Evolutionary conservation across 2,797 vertebrate genomes (phyloP), one percentile per base, ranked within the genome.

Genomic region (Cynodonichthys magdalenae): DNA sequence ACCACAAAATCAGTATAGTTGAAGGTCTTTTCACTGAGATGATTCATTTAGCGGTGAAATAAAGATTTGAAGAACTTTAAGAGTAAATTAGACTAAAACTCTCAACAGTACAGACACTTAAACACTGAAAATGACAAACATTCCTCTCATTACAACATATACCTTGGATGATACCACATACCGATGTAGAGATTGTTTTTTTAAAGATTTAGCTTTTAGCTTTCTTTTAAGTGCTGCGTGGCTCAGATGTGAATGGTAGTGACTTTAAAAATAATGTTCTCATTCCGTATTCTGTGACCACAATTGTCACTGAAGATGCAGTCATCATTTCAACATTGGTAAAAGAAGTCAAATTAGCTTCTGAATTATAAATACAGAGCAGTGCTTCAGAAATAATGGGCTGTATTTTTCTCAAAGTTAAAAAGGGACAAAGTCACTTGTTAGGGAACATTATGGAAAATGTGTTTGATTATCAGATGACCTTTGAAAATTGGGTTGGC

Each of bases 321-420:
- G 50, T 52, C 51, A 49, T 31, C 54, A 48, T 45, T 59, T 59
- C 3, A 41, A 53, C 4, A 17, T 46, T 27, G 18, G 50, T 24
- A 10, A 24, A 1, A 11, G 20, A 39, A 20, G 42, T 15, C 29
- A 7, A 42, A 42, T 61, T 10, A 27, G 28, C 57, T 29, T 2
- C 53, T 63, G 44, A 46, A 57, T 63, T 60, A 53, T 58, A 51
- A 50, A 59, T 18, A 17, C 3, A 15, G 4, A 63, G 11, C 29
- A 54, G 20, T 49, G 15, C 29, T 41, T 53, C 15, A 29, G 29
- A 54, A 15, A 58, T 18, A 58, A 51, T 31, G 31, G 53, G 15
- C 11, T 29, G 7, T 2, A 27, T 46, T 58, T 47, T 28, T 42
- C 3, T 42, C 2, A 17, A 17, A 50, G 19, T 10, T 9, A 49